A percentile compares a stretch with the other conserved stretches of the same genome.
Conservation (phyloP, 30 jellyfish, hydroid and myxozoan genomes). For the Clytia hemisphaerica region DNA sequence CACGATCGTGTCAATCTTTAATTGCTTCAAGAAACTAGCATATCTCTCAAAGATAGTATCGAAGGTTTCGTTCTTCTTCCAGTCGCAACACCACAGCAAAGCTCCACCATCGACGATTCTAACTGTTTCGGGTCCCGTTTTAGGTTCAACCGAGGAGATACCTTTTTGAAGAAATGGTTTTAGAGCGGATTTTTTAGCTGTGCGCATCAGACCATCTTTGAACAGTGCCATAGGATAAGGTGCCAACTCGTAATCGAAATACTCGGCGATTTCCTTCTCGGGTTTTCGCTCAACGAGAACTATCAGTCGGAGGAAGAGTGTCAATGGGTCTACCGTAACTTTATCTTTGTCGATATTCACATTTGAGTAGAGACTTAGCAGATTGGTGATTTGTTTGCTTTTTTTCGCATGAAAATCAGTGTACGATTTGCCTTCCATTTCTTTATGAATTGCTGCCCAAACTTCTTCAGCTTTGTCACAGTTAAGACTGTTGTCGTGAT, state of each 20-base stretch:
- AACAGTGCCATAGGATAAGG: slow-evolving; percentile 20
- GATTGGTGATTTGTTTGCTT: slow-evolving; percentile 8
- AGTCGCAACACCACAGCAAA: slow-evolving; percentile 12
- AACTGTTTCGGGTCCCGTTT: background rate
- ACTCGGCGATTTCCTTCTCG: slow-evolving; percentile 14
- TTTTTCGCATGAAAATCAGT: slow-evolving; percentile 17
- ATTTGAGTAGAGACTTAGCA: slow-evolving; percentile 6
- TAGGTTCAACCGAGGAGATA: slow-evolving; percentile 3
- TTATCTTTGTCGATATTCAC: slow-evolving; percentile 30
- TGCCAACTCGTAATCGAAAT: slow-evolving; percentile 15
- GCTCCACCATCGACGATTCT: slow-evolving; percentile 12
- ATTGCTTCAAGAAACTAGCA: background rate
- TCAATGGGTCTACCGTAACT: slow-evolving; percentile 56
- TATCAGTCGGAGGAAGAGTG: slow-evolving; percentile 27
- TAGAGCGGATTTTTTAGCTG: slow-evolving; percentile 31
- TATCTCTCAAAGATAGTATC: background rate
- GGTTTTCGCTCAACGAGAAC: slow-evolving; percentile 15
- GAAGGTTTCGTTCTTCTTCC: slow-evolving; percentile 12
- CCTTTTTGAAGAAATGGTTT: slow-evolving; percentile 7
- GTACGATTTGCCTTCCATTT: slow-evolving; percentile 14
- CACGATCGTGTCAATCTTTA: background rate
- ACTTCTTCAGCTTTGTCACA: slow-evolving; percentile 28
- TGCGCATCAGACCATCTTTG: slow-evolving; percentile 22
- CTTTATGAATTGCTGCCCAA: slow-evolving; percentile 15
- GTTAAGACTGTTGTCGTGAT: background rate